These are phyloP conservation scores for Drosophila truncata DNA, from an alignment of 1,140 invertebrate genomes.

Conservation along the genomic window DNA sequence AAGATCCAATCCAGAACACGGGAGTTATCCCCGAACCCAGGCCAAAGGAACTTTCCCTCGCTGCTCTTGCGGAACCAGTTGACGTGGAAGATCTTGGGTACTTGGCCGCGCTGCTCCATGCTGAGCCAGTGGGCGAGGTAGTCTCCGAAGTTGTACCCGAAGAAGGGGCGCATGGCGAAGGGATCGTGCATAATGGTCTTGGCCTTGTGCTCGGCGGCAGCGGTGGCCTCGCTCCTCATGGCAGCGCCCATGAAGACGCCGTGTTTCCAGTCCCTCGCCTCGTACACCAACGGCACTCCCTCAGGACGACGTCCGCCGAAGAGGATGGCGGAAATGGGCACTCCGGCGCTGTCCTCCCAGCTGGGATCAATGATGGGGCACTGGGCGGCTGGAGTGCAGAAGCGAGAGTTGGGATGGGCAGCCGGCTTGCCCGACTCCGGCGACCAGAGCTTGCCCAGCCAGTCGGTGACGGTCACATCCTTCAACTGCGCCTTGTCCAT, in stretches of 20 bases:
- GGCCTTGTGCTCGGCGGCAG: slow-evolving; percentile 96
- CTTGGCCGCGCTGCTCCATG: slow-evolving; percentile 88
- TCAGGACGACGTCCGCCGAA: slow-evolving; percentile 96
- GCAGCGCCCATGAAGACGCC: slow-evolving; percentile 96
- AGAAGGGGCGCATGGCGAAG: slow-evolving; percentile 98
- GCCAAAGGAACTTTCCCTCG: slow-evolving; percentile 94
- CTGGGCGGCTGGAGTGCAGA: slow-evolving; percentile 94
- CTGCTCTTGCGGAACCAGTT: slow-evolving; percentile 95
- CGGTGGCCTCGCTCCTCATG: slow-evolving; percentile 97
- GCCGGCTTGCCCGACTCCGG: slow-evolving; percentile 88
- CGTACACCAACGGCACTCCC: slow-evolving; percentile 95
- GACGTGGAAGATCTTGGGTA: slow-evolving; percentile 96
- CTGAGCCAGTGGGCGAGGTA: slow-evolving; percentile 96
- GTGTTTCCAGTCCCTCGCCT: slow-evolving; percentile 95
- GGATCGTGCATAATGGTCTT: slow-evolving; percentile 97
- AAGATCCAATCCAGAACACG: slow-evolving; percentile 96
- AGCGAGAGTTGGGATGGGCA: slow-evolving; percentile 95
- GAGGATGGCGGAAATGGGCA: slow-evolving; percentile 96
- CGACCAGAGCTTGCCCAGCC: slow-evolving; percentile 90
- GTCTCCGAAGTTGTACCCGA: slow-evolving; percentile 98
- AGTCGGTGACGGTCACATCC: slow-evolving; percentile 89
- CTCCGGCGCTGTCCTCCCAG: slow-evolving; percentile 92
- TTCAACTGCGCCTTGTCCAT: slow-evolving; percentile 89
- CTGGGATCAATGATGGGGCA: slow-evolving; percentile 95
- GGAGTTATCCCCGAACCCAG: slow-evolving; percentile 96